Evolutionary conservation across 2,797 vertebrate genomes (phyloP), one percentile per base, ranked within the genome.

Genomic region (Sebastes melanostomus): DNA sequence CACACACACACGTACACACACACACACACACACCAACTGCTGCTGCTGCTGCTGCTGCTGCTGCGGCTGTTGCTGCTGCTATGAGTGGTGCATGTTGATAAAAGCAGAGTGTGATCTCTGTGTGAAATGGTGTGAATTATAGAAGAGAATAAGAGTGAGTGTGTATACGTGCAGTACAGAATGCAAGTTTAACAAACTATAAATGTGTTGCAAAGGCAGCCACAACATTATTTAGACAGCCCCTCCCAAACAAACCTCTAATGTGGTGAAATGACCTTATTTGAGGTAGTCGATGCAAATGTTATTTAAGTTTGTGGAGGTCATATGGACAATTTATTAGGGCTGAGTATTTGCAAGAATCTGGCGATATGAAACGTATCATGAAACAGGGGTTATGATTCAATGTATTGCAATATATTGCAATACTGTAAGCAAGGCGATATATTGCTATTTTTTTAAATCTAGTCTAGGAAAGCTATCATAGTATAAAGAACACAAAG

Each of bases 41-140:
- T 34, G 36, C 36, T 38, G 36, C 36, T 38, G 34, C 34, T 34
- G 34, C 52, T 67, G 73, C 60, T 58, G 70, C 29, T 66, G 66
- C 18, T 68, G 78, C 50, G 14, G 42, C 16, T 46, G 42, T 46
- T 82, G 68, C 18, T 77, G 77, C 77, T 66, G 22, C 42, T 59
- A 25, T 18, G 36, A 71, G 69, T 24, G 34, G 27, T n/a, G 62
- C 4, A 66, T 25, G 63, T 38, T 81, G 77, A 84, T 73, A 69
- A 75, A 73, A 82, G 20, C 20, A 60, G 3, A 59, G 58, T 78
- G 30, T 72, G 76, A 72, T 42, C 65, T 82, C 29, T 30, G 34
- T 55, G 29, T 76, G 56, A 82, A 63, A 71, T 56, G 25, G 12
- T n/a, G 14, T 52, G 25, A 67, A 29, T 60, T 56, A 7, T 58